Conservation (phyloP, 2,797 vertebrate genomes). For the Myoxocephalus aenaeus region DNA sequence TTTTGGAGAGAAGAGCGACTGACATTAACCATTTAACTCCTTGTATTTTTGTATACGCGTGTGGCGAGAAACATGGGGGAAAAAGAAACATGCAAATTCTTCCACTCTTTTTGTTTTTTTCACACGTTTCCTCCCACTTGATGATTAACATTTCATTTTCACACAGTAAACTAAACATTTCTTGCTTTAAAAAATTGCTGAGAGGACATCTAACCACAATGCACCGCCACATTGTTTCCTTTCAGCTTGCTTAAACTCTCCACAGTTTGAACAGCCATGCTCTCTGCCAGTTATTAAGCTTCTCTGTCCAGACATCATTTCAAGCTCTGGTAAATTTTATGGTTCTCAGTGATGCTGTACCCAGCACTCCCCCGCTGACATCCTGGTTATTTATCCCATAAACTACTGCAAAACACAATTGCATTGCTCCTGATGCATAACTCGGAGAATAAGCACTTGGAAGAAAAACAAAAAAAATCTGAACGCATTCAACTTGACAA, state of each 20-base stretch:
- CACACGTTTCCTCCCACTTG: constrained; percentile 6
- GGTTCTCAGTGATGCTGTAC: constrained; percentile 64
- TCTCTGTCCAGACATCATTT: constrained; percentile 44
- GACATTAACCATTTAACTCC: neutral
- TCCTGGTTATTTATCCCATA: constrained; percentile 47
- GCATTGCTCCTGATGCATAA: constrained; percentile 13
- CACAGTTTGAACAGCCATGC: constrained; percentile 15
- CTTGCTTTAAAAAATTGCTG: constrained; percentile 32
- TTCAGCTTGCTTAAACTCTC: constrained; percentile 33
- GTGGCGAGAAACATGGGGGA: neutral
- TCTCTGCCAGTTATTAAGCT: constrained; percentile 41
- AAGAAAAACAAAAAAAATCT: no score
- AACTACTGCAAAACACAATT: constrained; percentile 42
- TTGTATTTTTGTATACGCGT: neutral
- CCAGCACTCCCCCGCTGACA: constrained; percentile 67
- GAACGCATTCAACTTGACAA: neutral
- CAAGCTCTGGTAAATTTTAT: constrained; percentile 36
- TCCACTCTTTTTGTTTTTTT: neutral
- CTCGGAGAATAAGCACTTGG: neutral
- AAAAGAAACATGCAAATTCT: neutral
- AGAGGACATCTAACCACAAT: constrained; percentile 19
- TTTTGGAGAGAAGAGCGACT: constrained; percentile 22
- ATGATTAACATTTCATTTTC: constrained; percentile 49
- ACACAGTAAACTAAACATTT: constrained; percentile 40
- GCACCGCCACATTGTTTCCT: constrained; percentile 18